phyloP scores from a whole-genome alignment of 1,140 invertebrate genomes.

The Lepidurus packardi region DNA sequence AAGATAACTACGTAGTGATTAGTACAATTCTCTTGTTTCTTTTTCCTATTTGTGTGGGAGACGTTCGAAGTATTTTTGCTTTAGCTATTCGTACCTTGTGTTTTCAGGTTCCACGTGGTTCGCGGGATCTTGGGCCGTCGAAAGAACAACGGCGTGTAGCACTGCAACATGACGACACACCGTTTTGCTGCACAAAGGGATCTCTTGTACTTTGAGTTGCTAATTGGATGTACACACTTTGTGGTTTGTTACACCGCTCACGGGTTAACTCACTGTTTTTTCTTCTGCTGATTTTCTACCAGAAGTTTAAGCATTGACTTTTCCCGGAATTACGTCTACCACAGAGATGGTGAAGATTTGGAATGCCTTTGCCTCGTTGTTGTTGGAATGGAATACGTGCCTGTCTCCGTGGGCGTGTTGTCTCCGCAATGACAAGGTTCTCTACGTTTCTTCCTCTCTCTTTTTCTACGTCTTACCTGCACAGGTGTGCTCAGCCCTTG shows the following conservation, averaged over 20 bases:
- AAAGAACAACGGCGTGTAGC: neutral
- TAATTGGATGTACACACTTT: neutral
- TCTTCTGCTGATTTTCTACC: neutral
- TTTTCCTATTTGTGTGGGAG: neutral
- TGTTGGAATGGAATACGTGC: neutral
- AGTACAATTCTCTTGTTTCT: neutral
- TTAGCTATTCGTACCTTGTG: neutral
- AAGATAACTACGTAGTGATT: no score
- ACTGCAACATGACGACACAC: conserved; percentile 1
- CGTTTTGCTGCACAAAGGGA: neutral
- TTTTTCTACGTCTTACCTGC: conserved; percentile 18
- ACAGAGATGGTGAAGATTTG: neutral
- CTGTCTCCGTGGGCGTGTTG: conserved; percentile 20
- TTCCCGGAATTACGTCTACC: conserved; percentile 8
- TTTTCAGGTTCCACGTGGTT: conserved; percentile 8
- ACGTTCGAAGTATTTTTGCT: neutral
- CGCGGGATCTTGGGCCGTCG: neutral
- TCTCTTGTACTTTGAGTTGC: neutral
- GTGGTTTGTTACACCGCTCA: neutral
- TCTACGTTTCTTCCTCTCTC: conserved; percentile 1
- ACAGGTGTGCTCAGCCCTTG: conserved; percentile 16
- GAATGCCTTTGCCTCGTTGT: conserved; percentile 1
- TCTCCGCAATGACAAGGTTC: conserved; percentile 4
- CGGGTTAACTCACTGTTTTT: neutral
- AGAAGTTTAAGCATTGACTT: neutral